A percentile compares a stretch with the other conserved stretches of the same genome.
phyloP scores from a whole-genome alignment of 1,140 invertebrate species.

The Lordiphosa stackelbergi region DNA sequence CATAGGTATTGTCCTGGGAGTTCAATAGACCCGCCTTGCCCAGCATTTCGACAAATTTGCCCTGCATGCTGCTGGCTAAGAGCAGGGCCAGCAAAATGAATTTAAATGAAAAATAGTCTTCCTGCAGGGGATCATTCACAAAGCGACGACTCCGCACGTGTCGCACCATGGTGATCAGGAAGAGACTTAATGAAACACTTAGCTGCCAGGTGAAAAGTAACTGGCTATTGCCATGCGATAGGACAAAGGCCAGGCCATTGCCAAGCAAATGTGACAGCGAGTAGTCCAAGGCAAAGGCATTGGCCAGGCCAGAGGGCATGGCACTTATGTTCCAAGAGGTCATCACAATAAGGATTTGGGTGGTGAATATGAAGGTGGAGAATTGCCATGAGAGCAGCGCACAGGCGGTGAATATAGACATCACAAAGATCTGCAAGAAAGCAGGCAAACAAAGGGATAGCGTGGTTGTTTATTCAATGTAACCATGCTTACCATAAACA shows the following conservation, averaged over 20 bases:
- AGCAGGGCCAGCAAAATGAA: constrained; percentile 50
- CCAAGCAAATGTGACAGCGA: constrained; percentile 63
- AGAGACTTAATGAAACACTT: constrained; percentile 48
- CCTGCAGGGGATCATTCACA: constrained; percentile 29
- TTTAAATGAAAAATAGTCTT: constrained; percentile 60
- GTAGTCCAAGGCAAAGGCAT: constrained; percentile 62
- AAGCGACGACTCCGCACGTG: constrained; percentile 34
- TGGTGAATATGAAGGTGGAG: constrained; percentile 67
- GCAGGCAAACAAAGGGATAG: neutral
- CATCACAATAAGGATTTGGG: constrained; percentile 69
- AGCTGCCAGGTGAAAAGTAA: constrained; percentile 64
- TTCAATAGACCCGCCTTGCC: constrained; percentile 44
- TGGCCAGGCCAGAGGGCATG: constrained; percentile 37
- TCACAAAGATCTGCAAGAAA: constrained; percentile 50
- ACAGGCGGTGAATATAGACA: constrained; percentile 58
- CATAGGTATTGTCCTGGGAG: constrained; percentile 34
- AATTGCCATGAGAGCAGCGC: constrained; percentile 72
- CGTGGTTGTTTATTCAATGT: neutral
- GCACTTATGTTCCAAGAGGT: constrained; percentile 45
- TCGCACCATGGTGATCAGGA: constrained; percentile 49
- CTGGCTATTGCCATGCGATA: constrained; percentile 66
- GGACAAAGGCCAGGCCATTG: constrained; percentile 55
- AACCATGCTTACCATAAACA: constrained; percentile 51
- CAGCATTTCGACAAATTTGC: constrained; percentile 48
- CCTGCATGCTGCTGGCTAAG: constrained; percentile 58